Percentiles rank a stretch among this genome's conserved stretches.
These are phyloP conservation scores for Vicugna pacos DNA, from an alignment of 2,113 vertebrate species.

Conservation along the genomic window DNA sequence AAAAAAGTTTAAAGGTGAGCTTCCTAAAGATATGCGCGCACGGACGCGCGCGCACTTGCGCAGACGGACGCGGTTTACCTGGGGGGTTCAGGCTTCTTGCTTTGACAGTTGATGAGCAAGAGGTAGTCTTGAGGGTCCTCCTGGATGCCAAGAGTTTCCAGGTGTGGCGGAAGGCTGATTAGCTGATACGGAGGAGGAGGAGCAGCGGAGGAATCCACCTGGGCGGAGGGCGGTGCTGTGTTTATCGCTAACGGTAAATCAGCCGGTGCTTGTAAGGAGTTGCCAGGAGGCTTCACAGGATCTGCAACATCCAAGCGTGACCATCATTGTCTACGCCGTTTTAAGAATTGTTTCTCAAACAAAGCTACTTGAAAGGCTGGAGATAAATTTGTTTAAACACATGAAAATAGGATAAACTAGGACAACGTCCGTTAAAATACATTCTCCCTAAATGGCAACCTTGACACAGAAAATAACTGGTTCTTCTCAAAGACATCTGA, in stretches of 20 bases:
- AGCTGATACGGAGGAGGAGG: constrained; percentile 96
- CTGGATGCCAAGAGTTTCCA: constrained; percentile 93
- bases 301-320: constrained; percentile 81
- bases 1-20: background rate
- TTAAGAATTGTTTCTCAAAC: background rate
- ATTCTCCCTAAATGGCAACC: background rate
- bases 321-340: background rate
- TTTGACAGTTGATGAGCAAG: constrained; percentile 98
- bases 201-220: constrained; percentile 85
- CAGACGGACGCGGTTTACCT: constrained; percentile 87
- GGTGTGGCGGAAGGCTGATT: constrained; percentile 92
- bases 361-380: background rate
- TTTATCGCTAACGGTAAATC: constrained; percentile 91
- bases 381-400: background rate
- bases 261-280: constrained; percentile 88
- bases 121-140: constrained; percentile 99
- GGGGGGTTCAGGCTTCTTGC: constrained; percentile 97
- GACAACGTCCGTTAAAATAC: background rate
- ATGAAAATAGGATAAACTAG: background rate
- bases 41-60: no score
- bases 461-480: background rate
- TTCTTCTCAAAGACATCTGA: background rate
- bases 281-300: constrained; percentile 92
- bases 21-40: background rate
- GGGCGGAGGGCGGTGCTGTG: constrained; percentile 82